A percentile compares a stretch with the other conserved stretches of the same genome.
Conservation (phyloP, 2,797 vertebrate genomes). For the Eospalax fontanierii region DNA sequence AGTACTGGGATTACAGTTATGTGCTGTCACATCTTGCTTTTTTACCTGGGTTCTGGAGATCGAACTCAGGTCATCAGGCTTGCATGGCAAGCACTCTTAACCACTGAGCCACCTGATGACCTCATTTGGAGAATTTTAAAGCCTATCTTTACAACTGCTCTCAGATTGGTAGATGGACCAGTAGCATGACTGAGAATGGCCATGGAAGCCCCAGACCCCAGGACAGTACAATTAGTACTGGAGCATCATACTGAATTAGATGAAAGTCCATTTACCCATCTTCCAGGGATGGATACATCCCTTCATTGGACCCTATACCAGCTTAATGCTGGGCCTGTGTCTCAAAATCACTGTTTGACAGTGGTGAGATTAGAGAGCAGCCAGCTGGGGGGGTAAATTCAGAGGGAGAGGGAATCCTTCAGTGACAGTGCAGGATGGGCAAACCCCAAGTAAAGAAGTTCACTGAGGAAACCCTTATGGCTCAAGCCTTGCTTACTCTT, state of each 20-base stretch:
- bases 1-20: too few relatives aligned
- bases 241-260: background rate
- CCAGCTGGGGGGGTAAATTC: too few relatives aligned
- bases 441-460: too few relatives aligned
- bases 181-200: background rate
- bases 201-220: background rate
- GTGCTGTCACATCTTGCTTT: too few relatives aligned
- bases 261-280: background rate
- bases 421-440: too few relatives aligned
- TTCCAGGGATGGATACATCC: background rate
- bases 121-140: background rate
- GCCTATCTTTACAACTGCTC: conserved; percentile 5
- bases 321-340: background rate
- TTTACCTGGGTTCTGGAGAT: too few relatives aligned
- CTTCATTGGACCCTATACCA: background rate
- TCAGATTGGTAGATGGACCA: background rate
- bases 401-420: too few relatives aligned
- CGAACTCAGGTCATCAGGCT: too few relatives aligned
- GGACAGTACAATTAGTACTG: background rate
- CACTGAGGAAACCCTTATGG: too few relatives aligned
- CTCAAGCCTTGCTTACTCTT: background rate
- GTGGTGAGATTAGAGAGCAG: too few relatives aligned
- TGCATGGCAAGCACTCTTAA: too few relatives aligned
- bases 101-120: too few relatives aligned
- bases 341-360: background rate